Evolutionary conservation across 2,797 vertebrate species (phyloP), one percentile per base, ranked within the genome.

Genomic region (Hafferia zeledoni): DNA sequence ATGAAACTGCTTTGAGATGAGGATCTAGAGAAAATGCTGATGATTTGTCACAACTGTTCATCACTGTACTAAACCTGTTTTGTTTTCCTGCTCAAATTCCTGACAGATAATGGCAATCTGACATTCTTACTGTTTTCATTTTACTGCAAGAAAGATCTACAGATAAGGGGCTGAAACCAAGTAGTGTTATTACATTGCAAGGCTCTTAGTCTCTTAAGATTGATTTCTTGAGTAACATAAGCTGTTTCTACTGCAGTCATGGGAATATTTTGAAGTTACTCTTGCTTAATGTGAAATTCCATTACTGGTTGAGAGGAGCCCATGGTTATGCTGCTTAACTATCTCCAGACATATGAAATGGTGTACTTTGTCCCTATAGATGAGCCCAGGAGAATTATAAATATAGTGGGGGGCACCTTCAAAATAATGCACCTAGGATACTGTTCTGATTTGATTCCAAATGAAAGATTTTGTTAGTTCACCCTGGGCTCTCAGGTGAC

Each of bases 1-100:
- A 91, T 78, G 95, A 96, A 95, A 95, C 85, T 94, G 80, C 89
- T 93, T 94, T 93, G 90, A 96, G 92, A 94, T 91, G 72, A 88
- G 71, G 83, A 91, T 96, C 78, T 88, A 77, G 70, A 93, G 93
- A 91, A 89, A 95, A 91, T 87, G 90, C 75, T 96, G 93, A 96
- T 92, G 91, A 96, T 93, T 75, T 94, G 83, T 95, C 89, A 96
- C 94, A 95, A 82, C 70, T 96, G 74, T 84, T 89, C 92, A 71
- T 96, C 90, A 93, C 81, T 95, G 70, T 25, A 77, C 96, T 96
- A 94, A 96, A 95, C 76, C 95, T 94, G 83, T 96, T 92, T 96
- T 93, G 81, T 95, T 96, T 97, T 97, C 89, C 90, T 91, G 79
- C 77, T 96, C 88, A 94, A 91, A 90, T 87, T 79, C 90, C 84